Percentiles rank a stretch among this genome's conserved stretches.
Evolutionary conservation across 2,797 vertebrate genomes (phyloP).

Genomic region (Liasis olivaceus): DNA sequence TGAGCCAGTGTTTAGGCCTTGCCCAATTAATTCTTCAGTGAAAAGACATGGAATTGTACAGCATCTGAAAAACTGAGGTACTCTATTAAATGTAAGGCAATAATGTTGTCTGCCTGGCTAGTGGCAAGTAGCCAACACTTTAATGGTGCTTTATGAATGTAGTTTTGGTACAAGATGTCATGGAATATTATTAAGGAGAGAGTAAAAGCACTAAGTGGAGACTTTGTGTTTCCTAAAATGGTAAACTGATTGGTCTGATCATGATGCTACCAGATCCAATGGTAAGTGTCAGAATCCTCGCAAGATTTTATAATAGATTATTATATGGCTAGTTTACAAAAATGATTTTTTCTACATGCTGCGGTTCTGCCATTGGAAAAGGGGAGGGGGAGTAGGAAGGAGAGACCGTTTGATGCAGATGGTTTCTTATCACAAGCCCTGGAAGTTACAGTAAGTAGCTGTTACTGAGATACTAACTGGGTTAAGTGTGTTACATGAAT

Average conservation of each 20-base stretch:
- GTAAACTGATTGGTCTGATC: background rate
- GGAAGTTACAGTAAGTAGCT: background rate
- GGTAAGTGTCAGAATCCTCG: no score
- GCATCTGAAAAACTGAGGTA: background rate
- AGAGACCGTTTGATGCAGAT: no score
- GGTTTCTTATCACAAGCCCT: no score
- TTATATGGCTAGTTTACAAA: no score
- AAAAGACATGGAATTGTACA: background rate
- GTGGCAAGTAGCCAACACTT: background rate
- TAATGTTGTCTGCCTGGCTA: background rate
- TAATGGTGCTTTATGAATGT: background rate
- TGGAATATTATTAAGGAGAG: background rate
- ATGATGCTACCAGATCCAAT: background rate
- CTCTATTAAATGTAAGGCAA: background rate
- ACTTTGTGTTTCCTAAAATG: background rate
- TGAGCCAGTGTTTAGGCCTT: background rate
- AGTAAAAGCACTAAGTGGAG: background rate
- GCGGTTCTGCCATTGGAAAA: no score
- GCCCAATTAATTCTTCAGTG: background rate
- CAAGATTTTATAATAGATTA: no score
- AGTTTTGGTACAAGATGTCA: background rate
- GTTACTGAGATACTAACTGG: background rate
- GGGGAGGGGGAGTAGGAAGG: no score
- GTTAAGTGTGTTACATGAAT: background rate
- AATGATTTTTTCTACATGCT: no score